Evolutionary conservation across 2,888 invertebrate species (phyloP).

Genomic region (Drosophila barbarae): DNA sequence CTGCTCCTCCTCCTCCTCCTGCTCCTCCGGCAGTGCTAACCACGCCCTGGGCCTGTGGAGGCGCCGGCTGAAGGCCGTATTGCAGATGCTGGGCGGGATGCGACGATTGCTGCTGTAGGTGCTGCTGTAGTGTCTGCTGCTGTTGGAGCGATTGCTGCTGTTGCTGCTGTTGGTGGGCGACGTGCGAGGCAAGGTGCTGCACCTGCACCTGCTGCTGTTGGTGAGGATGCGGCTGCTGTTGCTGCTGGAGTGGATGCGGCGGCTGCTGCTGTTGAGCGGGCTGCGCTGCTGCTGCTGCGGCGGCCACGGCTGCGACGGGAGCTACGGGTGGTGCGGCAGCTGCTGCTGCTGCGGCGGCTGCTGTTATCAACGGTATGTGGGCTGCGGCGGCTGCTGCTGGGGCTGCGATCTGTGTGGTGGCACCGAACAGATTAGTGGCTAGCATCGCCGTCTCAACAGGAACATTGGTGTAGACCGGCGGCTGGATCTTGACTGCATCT

Average conservation of each 20-base stretch:
- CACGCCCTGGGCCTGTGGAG: conserved; percentile 52
- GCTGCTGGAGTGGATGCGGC: conserved; percentile 40
- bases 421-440: conserved; percentile 78
- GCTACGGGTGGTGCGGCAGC: conserved; percentile 75
- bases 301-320: conserved; percentile 54
- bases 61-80: conserved; percentile 57
- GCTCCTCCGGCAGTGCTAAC: conserved; percentile 53
- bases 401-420: conserved; percentile 74
- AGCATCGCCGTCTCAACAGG: conserved; percentile 83
- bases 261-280: conserved; percentile 46
- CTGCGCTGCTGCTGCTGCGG: conserved; percentile 35
- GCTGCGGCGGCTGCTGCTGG: conserved; percentile 52
- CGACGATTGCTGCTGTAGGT: conserved; percentile 47
- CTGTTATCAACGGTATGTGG: conserved; percentile 77
- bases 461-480: conserved; percentile 85
- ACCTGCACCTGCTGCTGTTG: conserved; percentile 52
- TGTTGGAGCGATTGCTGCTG: conserved; percentile 49
- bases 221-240: conserved; percentile 43
- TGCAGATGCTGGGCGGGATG: conserved; percentile 61
- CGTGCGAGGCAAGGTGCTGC: conserved; percentile 58
- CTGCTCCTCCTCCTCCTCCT: conserved; percentile 18
- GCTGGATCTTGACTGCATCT: conserved; percentile 85
- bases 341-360: conserved; percentile 69
- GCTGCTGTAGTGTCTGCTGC: conserved; percentile 45
- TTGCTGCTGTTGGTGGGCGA: conserved; percentile 49